Evolutionary conservation across 2,888 invertebrate genomes (phyloP), one percentile per base, ranked within the genome.

Genomic region (Tetrapedia diversipes): DNA sequence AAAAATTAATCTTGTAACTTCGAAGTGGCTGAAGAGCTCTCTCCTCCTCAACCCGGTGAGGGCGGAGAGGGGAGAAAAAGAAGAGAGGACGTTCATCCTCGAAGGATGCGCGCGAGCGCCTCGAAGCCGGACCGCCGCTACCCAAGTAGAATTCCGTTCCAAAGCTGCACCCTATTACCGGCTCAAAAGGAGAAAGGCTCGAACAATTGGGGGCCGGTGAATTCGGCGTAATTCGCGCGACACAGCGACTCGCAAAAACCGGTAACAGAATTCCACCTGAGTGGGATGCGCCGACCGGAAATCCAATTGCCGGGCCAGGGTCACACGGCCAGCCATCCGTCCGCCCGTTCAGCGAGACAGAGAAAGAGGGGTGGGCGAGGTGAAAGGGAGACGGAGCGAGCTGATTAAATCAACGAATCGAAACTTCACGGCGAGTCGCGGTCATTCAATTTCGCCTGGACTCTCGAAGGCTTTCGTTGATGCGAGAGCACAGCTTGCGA

Each of bases 401-500:
- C 56, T 83, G 83, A 83, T 82, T 78, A 75, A 75, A 82, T 82
- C 75, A 83, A 75, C 71, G 78, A 60, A 81, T 83, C 76, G 79
- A 81, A 83, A 83, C 81, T 82, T 82, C 73, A 81, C 76, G 72
- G 61, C 73, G 81, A 61, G 70, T 75, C 68, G 68, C 70, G 81
- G 77, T 81, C 79, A 81, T 83, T 83, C 81, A 74, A 83, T 83
- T 83, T 79, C 53, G 63, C 53, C 68, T 68, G 65, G 37, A 27
- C 37, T 37, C 61, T 61, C 67, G 75, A 72, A 78, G 68, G 79
- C 67, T 79, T 79, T 76, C 69, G 76, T 70, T 65, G 65, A 80
- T 57, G 65, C 59, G 24, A 67, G 24, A 67, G 71, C 27, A 43
- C n/a, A 49, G 61, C 54, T 59, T 45, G 74, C 47, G n/a, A n/a